phyloP scores from a whole-genome alignment of 2,888 invertebrate genomes.

The Stenotaenia linearis region DNA sequence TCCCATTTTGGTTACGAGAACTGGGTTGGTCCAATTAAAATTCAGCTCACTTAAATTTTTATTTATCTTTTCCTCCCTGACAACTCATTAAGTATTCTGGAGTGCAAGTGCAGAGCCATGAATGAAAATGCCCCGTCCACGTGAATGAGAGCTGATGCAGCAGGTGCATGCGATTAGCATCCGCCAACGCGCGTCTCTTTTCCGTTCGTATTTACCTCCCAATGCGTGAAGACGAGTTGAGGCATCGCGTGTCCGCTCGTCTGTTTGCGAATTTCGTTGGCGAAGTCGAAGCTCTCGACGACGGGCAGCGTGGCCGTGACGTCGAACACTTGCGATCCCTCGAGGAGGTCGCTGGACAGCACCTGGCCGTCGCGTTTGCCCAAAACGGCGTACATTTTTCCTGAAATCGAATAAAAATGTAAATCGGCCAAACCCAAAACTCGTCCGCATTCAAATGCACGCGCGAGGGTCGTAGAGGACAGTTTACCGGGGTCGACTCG shows the following conservation, averaged over 20 bases:
- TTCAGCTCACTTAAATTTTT: not conserved
- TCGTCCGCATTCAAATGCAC: not conserved
- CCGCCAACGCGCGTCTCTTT: too few species aligned
- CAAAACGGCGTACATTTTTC: slow-evolving; percentile 84
- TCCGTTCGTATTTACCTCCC: slow-evolving; percentile 91
- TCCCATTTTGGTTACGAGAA: slow-evolving; percentile 35
- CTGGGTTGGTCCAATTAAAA: not conserved
- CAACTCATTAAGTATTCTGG: not conserved
- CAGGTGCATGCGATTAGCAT: not conserved
- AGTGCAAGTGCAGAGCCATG: too few species aligned
- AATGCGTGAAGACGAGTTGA: slow-evolving; percentile 92
- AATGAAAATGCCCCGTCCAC: too few species aligned
- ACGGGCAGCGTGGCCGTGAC: slow-evolving; percentile 88
- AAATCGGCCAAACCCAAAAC: not conserved
- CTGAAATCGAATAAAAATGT: slow-evolving; percentile 46
- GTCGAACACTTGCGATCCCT: slow-evolving; percentile 79
- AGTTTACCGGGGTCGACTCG: not conserved
- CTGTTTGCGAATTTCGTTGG: slow-evolving; percentile 86
- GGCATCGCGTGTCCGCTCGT: slow-evolving; percentile 95
- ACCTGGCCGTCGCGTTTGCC: slow-evolving; percentile 81
- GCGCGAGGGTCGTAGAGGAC: not conserved
- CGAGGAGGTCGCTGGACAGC: slow-evolving; percentile 79
- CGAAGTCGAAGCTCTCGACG: slow-evolving; percentile 92
- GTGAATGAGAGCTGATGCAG: too few species aligned
- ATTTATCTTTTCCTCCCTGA: not conserved